Percentiles rank a stretch among this genome's conserved stretches.
Conservation (phyloP, 2,113 vertebrate species). For the Microtus richardsoni region DNA sequence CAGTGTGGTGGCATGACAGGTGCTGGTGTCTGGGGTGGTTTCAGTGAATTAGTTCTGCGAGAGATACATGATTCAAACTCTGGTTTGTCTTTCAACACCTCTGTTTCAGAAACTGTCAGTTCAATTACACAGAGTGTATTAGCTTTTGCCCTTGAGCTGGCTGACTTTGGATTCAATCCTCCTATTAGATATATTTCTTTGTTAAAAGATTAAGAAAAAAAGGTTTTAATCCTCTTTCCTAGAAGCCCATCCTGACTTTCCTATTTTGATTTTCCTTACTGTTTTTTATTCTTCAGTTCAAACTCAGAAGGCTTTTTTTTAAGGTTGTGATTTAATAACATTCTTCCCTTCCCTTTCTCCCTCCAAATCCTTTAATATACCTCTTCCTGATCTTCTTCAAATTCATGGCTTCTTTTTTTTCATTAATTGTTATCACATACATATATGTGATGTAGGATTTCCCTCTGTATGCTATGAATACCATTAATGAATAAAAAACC, state of each 20-base stretch:
- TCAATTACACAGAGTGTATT: constrained; percentile 18
- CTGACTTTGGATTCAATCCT: constrained; percentile 39
- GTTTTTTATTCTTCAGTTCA: not conserved
- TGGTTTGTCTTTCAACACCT: constrained; percentile 43
- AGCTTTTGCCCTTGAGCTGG: constrained; percentile 42
- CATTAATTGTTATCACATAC: not conserved
- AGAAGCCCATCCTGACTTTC: constrained; percentile 1
- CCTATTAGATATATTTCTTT: constrained; percentile 15
- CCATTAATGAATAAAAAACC: too few relatives aligned
- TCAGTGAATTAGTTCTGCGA: constrained; percentile 7
- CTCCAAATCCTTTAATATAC: not conserved
- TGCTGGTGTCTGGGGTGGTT: constrained; percentile 14
- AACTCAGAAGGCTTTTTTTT: not conserved
- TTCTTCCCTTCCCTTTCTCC: not conserved
- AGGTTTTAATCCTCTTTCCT: not conserved
- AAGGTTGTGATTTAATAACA: not conserved
- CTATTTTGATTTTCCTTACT: not conserved
- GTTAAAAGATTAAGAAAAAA: not conserved
- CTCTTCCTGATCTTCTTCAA: not conserved
- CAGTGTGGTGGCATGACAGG: not conserved
- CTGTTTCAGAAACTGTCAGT: constrained; percentile 28
- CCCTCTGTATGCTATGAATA: too few relatives aligned
- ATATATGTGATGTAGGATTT: too few relatives aligned
- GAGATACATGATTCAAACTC: constrained; percentile 24
- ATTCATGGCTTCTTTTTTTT: not conserved